These are phyloP conservation scores for Cotesia congregata DNA, from an alignment of 2,888 invertebrate genomes.

Conservation along the genomic window DNA sequence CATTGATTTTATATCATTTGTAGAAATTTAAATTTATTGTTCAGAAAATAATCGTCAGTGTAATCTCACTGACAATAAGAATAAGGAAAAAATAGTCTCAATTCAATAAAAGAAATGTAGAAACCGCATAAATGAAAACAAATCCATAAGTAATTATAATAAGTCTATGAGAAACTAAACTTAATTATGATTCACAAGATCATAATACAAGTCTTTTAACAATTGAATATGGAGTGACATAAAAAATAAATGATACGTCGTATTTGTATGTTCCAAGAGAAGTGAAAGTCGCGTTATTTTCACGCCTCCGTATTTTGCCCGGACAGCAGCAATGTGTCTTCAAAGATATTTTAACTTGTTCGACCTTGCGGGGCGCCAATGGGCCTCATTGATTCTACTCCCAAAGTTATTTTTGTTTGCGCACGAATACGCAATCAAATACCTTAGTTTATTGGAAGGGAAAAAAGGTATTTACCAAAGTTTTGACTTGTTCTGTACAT, in stretches of 20 bases:
- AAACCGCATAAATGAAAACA: not conserved
- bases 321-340: constrained; percentile 25
- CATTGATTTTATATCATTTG: not conserved
- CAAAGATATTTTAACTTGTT: constrained; percentile 23
- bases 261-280: constrained; percentile 34
- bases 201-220: not conserved
- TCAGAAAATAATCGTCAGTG: no score
- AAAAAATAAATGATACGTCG: constrained; percentile 12
- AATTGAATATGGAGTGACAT: constrained; percentile 28
- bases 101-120: not conserved
- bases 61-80: no score
- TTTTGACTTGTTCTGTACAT: not conserved
- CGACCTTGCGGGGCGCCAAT: constrained; percentile 38
- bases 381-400: constrained; percentile 36
- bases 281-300: constrained; percentile 52
- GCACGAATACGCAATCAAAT: constrained; percentile 20
- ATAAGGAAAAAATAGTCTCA: not conserved
- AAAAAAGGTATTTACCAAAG: constrained; percentile 3
- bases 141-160: not conserved
- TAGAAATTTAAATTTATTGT: not conserved
- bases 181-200: not conserved
- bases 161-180: not conserved
- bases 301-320: constrained; percentile 38
- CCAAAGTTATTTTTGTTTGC: constrained; percentile 44
- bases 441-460: not conserved